Conservation (phyloP, 2,888 invertebrate species). For the Caenorhabditis sulstoni region DNA sequence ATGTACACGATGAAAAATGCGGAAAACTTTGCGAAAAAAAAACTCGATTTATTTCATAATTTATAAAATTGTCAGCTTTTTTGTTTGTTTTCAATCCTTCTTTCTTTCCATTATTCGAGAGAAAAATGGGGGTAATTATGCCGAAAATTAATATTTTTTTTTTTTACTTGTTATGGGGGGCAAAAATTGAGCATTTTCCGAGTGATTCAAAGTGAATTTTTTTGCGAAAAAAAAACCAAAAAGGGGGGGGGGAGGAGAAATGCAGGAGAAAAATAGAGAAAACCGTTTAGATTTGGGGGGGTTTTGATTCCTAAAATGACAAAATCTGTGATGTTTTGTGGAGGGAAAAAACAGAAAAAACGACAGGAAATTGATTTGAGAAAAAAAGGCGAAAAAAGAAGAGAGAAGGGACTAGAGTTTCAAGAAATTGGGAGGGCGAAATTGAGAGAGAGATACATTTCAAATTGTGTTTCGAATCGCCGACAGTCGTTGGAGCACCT, state of each 20-base stretch:
- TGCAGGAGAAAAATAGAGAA: not conserved
- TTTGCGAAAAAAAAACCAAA: constrained; percentile 21
- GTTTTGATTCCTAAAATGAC: constrained; percentile 36
- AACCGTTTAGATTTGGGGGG: constrained; percentile 51
- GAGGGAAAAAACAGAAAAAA: constrained; percentile 9
- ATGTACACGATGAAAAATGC: constrained; percentile 10
- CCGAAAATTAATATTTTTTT: not conserved
- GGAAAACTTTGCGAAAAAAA: not conserved
- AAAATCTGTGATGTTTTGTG: not conserved
- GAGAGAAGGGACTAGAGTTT: constrained; percentile 29
- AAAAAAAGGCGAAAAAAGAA: not conserved
- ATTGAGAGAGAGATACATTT: not conserved
- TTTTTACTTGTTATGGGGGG: constrained; percentile 40
- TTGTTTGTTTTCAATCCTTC: not conserved
- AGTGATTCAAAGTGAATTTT: constrained; percentile 7
- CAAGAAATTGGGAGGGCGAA: no score
- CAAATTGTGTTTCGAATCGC: constrained; percentile 37
- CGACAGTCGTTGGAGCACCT: constrained; percentile 50
- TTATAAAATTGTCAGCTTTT: constrained; percentile 4
- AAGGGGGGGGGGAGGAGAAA: constrained; percentile 23
- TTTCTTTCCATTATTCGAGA: not conserved
- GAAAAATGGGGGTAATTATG: constrained; percentile 10
- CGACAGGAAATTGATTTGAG: not conserved
- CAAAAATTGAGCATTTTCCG: constrained; percentile 47
- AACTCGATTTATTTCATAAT: constrained; percentile 30